phyloP scores from a whole-genome alignment of 2,888 invertebrate species.

The Acanthosepion esculentum region DNA sequence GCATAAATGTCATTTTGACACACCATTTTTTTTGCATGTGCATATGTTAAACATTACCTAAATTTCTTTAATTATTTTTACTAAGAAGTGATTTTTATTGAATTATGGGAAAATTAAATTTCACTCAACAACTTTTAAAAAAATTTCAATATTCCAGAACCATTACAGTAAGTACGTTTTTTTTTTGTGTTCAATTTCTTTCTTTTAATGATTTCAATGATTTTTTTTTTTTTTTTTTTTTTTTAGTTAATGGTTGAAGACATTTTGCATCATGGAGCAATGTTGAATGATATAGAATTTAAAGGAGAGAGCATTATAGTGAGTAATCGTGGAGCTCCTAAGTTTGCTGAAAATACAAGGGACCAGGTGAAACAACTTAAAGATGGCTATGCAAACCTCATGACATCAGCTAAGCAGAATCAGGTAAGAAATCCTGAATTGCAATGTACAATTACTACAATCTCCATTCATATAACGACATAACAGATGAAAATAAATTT shows the following conservation, averaged over 20 bases:
- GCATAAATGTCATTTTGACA: too few species aligned
- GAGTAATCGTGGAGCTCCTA: conserved; percentile 81
- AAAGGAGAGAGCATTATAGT: conserved; percentile 90
- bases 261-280: conserved; percentile 87
- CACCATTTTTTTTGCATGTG: too few species aligned
- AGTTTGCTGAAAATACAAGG: conserved; percentile 85
- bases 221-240: conserved; percentile 10
- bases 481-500: too few species aligned
- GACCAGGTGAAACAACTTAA: conserved; percentile 91
- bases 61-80: too few species aligned
- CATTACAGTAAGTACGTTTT: too few species aligned
- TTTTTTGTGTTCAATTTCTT: background rate
- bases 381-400: conserved; percentile 91
- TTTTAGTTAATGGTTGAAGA: conserved; percentile 75
- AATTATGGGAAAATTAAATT: too few species aligned
- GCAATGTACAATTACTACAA: too few species aligned
- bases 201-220: background rate
- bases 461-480: too few species aligned
- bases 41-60: too few species aligned
- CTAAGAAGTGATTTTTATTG: too few species aligned
- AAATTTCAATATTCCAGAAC: background rate
- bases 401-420: conserved; percentile 92
- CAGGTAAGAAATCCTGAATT: conserved; percentile 76
- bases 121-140: too few species aligned
- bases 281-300: conserved; percentile 86